Evolutionary conservation across 2,888 invertebrate species (phyloP).

Genomic region (Gastracanthus pulcherrimus): DNA sequence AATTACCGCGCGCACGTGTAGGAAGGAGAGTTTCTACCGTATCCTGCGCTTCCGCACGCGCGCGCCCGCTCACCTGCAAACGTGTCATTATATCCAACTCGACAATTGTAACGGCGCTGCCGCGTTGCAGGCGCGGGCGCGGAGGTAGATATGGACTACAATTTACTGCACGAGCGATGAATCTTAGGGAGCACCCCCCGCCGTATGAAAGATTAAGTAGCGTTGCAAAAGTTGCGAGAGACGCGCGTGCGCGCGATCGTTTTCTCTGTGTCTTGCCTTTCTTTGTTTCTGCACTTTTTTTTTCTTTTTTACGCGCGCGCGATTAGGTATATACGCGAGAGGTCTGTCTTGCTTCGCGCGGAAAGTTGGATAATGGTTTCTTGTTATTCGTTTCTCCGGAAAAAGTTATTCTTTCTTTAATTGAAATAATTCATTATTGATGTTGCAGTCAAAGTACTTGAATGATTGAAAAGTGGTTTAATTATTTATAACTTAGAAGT

Average conservation of each 20-base stretch:
- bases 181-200: neutral
- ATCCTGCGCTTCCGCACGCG: neutral
- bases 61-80: neutral
- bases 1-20: too few species aligned
- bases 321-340: too few species aligned
- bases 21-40: neutral
- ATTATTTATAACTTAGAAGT: too few species aligned
- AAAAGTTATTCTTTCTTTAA: too few species aligned
- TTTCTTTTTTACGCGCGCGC: too few species aligned
- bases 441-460: too few species aligned
- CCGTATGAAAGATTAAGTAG: neutral
- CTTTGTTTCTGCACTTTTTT: neutral
- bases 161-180: constrained; percentile 6
- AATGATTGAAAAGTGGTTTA: too few species aligned
- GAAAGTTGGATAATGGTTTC: too few species aligned
- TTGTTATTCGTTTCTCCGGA: too few species aligned
- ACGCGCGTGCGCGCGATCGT: neutral
- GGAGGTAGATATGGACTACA: neutral
- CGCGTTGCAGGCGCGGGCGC: neutral
- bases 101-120: neutral
- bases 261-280: neutral
- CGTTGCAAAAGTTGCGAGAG: neutral
- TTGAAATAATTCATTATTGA: too few species aligned
- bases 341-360: too few species aligned
- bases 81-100: neutral